Base-by-base conservation (phyloP, 2,797 vertebrate genomes). In the Muraenolepis orangiensis region DNA sequence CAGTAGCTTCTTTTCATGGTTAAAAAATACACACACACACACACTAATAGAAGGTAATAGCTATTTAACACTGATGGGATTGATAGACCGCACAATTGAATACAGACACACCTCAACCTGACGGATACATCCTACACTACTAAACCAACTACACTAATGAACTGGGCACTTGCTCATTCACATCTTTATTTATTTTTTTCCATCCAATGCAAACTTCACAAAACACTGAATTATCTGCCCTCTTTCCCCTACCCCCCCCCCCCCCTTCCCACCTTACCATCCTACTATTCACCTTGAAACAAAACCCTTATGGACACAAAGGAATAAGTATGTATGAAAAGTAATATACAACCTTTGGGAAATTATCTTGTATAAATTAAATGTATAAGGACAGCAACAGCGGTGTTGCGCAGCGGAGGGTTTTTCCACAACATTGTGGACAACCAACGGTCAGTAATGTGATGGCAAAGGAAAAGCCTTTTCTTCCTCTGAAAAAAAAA, bases 311-410 rank as follows among this genome's bases (percentile, higher is more conserved):
- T 85, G 77, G 92, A 92, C 87, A 94, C 92, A 94, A 94, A 84
- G 75, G 81, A 92, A 90, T 87, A 91, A 86, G 89, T 90, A 90
- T 31, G 81, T 70, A 85, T 89, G 84, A 91, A 89, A 92, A 91
- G 89, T 91, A 90, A 88, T 89, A 89, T 91, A 90, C 91, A 90
- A 88, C 86, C 89, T 89, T 70, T 89, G 83, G 92, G 91, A 94
- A 91, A 91, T 82, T 85, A 91, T 87, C 80, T 89, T 91, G 87
- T 78, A 94, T 94, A 94, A 95, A 96, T 95, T 94, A 95, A 91
- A 88, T 87, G 84, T 90, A 89, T 87, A 89, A n/a, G 88, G 94
- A 84, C 84, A 92, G 91, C 89, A 93, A 85, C 78, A 74, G 82
- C 82, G 85, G 89, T 84, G 86, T 83, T 87, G 81, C 85, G 86